A percentile compares a stretch with the other conserved stretches of the same genome.
Conservation (phyloP, 2,113 vertebrate species). For the Calyptommatus sinebrachiatus region DNA sequence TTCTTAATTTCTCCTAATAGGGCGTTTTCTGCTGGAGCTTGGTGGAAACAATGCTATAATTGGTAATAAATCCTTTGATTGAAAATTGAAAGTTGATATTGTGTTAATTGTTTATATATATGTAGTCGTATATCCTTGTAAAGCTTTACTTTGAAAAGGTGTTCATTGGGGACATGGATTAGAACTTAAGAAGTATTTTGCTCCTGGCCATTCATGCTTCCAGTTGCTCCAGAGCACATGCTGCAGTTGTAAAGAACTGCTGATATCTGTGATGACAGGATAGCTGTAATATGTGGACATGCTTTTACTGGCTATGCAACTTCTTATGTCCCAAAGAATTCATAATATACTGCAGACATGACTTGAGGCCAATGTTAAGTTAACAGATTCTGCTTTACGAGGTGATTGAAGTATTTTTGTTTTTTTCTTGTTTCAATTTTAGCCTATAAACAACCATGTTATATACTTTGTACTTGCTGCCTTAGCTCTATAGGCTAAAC, state of each 20-base stretch:
- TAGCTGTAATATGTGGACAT: background rate
- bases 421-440: background rate
- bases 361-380: background rate
- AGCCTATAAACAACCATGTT: no score
- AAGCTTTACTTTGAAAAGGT: background rate
- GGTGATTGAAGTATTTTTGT: background rate
- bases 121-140: background rate
- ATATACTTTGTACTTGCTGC: background rate
- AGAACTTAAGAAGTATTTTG: background rate
- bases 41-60: slow-evolving; percentile 98
- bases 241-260: background rate
- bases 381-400: no score
- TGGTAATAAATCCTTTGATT: slow-evolving; percentile 67
- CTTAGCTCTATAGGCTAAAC: background rate
- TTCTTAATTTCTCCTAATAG: slow-evolving; percentile 61
- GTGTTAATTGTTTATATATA: background rate
- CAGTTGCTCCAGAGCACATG: no score
- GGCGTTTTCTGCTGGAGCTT: slow-evolving; percentile 88
- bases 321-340: background rate
- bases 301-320: background rate
- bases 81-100: background rate
- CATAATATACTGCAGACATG: background rate
- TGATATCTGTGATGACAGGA: no score
- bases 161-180: background rate
- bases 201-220: no score